Conservation (phyloP, 2,113 vertebrate species). For the Halichoeres trimaculatus region DNA sequence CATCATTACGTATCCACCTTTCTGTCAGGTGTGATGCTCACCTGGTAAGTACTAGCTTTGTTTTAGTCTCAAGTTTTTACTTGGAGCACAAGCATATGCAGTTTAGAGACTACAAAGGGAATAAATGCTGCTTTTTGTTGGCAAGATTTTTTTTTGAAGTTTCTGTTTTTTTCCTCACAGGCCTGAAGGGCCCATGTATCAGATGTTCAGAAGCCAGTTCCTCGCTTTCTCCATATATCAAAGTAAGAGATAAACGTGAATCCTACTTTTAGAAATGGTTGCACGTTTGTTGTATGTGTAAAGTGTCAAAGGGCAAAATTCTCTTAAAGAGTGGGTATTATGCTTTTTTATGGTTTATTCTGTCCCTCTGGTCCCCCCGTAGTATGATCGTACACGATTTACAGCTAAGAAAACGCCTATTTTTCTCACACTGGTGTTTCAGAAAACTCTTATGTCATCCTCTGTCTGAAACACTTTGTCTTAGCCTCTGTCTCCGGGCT, state of each 20-base stretch:
- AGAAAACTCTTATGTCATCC: no score
- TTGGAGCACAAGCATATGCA: not conserved
- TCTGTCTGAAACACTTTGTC: no score
- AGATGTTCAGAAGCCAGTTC: constrained; percentile 96
- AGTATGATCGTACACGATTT: no score
- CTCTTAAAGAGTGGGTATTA: no score
- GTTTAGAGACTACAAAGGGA: not conserved
- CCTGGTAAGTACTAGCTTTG: constrained; percentile 86
- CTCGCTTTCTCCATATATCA: constrained; percentile 98
- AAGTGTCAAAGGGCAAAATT: not conserved
- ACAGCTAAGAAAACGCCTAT: no score
- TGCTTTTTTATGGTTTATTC: no score
- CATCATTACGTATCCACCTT: constrained; percentile 98
- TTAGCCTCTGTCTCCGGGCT: no score
- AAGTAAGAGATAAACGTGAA: constrained; percentile 84
- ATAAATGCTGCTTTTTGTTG: not conserved
- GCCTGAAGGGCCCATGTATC: constrained; percentile 96
- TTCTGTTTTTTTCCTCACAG: constrained; percentile 70
- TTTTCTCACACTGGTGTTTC: no score
- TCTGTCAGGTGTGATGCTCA: constrained; percentile 97
- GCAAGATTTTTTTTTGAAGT: not conserved
- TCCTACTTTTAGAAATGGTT: not conserved
- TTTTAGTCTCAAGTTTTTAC: not conserved
- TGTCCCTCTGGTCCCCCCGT: no score
- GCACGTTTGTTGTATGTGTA: not conserved